Base-by-base conservation (phyloP, 2,888 invertebrate species). In the Sialis fuliginosa region DNA sequence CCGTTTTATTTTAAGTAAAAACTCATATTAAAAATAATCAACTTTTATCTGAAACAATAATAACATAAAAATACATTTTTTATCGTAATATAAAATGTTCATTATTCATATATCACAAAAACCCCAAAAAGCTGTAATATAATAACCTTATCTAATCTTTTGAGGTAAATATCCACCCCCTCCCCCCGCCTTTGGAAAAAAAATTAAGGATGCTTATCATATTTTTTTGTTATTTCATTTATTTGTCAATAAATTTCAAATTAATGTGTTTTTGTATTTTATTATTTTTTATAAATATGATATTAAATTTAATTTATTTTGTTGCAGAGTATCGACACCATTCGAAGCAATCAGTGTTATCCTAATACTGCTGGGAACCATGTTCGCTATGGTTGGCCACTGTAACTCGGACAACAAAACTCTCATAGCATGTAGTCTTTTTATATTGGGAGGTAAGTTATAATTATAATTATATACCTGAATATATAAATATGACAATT, bases 391-490 rank as follows among this genome's bases (percentile, higher is more conserved):
- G 51, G 64, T 73, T 55, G 75, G 75, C 45, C 74, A 74, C 55
- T 75, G 73, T 61, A 72, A 72, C 59, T 69, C 68, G 53, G 74
- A 75, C 65, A 72, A 72, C 62, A 72, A 74, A 57, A 74, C 73
- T 43, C 67, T 76, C 44, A 63, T 75, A 43, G 75, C 75, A 42
- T 73, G 74, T 56, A 74, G 74, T 53, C 64, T 74, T 49, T 75
- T 72, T 59, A 73, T 75, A 42, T 63, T 75, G 34, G 72, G 71
- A 53, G 75, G 75, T 76, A 58, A 70, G 70, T 65, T 30, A 45
- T 45, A 37, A 22, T 33, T 13, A 9, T 9, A 33, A 40, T 9
- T 33, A 39, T 31, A n/a, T 22, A 22, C 4, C 22, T 22, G 2
- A 2, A 22, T 22, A 22, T 22, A 22, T 22, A 22, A 22, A 22